phyloP scores from a whole-genome alignment of 2,888 invertebrate species.

The Heliothis peltigera region DNA sequence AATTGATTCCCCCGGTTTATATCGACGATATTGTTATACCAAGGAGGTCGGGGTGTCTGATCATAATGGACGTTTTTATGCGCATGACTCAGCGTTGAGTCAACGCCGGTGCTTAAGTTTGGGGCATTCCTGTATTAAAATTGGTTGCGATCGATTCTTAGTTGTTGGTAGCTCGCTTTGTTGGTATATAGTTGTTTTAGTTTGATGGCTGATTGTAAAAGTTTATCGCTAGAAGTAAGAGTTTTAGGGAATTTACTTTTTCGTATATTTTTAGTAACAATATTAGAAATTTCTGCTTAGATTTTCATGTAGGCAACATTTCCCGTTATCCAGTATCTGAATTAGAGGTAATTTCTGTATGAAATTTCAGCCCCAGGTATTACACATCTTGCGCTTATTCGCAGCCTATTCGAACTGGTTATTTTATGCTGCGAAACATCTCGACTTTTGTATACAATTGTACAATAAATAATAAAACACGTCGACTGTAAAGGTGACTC shows the following conservation, averaged over 20 bases:
- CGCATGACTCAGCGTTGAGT: constrained; percentile 59
- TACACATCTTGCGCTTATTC: background rate
- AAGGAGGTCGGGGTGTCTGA: constrained; percentile 31
- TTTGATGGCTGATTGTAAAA: constrained; percentile 9
- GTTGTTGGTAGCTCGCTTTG: constrained; percentile 10
- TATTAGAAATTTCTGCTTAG: too few relatives aligned
- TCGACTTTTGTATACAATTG: constrained; percentile 20
- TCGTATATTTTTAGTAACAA: background rate
- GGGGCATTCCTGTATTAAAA: constrained; percentile 58
- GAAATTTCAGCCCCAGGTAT: background rate
- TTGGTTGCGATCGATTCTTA: constrained; percentile 28
- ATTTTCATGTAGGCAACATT: background rate
- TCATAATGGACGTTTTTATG: constrained; percentile 48
- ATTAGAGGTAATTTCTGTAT: background rate
- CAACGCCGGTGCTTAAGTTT: constrained; percentile 44
- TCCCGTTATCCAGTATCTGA: too few relatives aligned
- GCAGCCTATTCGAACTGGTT: background rate
- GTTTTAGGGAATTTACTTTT: background rate
- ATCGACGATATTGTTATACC: background rate
- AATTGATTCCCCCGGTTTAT: constrained; percentile 39
- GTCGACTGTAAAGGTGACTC: constrained; percentile 20
- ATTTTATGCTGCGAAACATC: constrained; percentile 1
- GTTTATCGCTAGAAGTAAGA: constrained; percentile 14
- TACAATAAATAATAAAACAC: constrained; percentile 14
- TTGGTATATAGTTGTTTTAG: constrained; percentile 13